Percentiles rank a stretch among this genome's conserved stretches.
Conservation (phyloP, 2,797 vertebrate species). For the Vespertilio murinus region DNA sequence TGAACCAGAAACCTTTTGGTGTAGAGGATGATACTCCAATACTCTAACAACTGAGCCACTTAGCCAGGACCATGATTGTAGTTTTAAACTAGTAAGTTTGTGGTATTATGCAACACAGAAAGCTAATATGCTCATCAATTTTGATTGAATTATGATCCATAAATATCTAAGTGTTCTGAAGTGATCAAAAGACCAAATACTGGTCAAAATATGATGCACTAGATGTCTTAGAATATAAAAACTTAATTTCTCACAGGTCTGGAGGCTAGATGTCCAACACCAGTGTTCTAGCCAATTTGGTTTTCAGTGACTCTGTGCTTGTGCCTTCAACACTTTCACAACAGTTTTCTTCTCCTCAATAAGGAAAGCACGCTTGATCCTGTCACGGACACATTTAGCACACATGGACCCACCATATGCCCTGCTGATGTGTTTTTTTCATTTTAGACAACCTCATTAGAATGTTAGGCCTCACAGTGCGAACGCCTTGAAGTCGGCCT, state of each 20-base stretch:
- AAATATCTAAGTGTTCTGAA: background rate
- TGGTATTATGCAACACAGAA: background rate
- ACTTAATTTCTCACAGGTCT: background rate
- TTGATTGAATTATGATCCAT: background rate
- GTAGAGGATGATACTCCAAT: background rate
- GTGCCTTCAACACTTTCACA: no score
- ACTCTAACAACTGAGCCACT: background rate
- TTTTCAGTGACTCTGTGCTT: background rate
- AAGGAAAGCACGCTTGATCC: no score
- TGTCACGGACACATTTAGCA: no score
- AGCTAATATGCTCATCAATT: background rate
- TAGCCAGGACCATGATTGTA: background rate
- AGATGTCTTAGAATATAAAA: background rate
- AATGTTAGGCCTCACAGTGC: constrained; percentile 97
- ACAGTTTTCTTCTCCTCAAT: no score
- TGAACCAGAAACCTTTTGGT: background rate
- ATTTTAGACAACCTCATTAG: constrained; percentile 99
- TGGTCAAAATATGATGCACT: background rate
- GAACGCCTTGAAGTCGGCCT: constrained; percentile 96
- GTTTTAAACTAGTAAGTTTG: background rate
- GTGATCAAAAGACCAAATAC: background rate
- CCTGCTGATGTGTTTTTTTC: constrained; percentile 97
- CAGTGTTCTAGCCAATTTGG: background rate
- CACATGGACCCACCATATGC: constrained; percentile 99
- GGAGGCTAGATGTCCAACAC: background rate